Conservation (phyloP, 2,888 invertebrate genomes). For the Achlya flavicornis region DNA sequence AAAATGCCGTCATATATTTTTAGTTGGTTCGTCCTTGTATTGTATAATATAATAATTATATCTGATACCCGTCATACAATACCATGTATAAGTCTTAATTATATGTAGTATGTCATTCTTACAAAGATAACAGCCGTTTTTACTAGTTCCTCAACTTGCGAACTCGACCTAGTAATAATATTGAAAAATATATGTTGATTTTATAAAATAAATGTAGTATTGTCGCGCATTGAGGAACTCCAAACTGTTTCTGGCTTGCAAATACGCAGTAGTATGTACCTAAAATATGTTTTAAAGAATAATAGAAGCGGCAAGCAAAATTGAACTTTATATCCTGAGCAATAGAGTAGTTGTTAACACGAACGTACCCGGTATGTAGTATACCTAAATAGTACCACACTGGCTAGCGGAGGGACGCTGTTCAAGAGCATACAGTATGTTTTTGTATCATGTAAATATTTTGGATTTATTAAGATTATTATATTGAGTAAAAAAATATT, state of each 20-base stretch:
- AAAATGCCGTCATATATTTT: background rate
- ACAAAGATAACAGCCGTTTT: background rate
- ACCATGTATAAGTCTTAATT: background rate
- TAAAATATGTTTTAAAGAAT: conserved; percentile 12
- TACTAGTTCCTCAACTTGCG: background rate
- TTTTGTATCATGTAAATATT: conserved; percentile 84
- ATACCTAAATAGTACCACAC: conserved; percentile 35
- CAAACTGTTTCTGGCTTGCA: background rate
- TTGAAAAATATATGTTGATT: background rate
- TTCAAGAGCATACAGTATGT: conserved; percentile 79
- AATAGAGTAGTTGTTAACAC: conserved; percentile 41
- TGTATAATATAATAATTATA: background rate
- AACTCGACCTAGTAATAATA: background rate
- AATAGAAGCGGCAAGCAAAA: conserved; percentile 36
- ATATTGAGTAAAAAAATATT: conserved; percentile 84
- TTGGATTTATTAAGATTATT: conserved; percentile 85
- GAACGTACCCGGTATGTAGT: conserved; percentile 34
- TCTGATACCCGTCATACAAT: background rate
- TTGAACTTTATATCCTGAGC: conserved; percentile 30
- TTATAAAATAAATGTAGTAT: background rate
- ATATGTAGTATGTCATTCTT: background rate
- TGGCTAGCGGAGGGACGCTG: conserved; percentile 65
- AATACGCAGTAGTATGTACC: background rate
- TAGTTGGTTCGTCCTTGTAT: background rate
- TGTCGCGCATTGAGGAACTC: background rate